phyloP scores from a whole-genome alignment of 2,113 vertebrate genomes.

The Morone chrysops region DNA sequence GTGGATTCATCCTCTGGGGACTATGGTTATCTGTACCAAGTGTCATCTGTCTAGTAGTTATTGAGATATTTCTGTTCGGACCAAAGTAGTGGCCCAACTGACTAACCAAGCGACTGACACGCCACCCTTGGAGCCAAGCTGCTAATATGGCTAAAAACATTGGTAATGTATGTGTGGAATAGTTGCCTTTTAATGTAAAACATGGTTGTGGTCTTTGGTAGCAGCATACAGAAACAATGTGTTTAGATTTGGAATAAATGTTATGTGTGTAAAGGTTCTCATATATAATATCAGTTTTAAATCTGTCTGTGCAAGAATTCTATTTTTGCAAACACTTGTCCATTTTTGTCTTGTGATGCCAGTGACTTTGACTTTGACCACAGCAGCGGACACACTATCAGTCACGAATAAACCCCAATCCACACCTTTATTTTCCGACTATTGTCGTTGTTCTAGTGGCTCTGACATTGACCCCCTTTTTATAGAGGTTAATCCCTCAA shows the following conservation, averaged over 20 bases:
- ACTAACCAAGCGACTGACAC: background rate
- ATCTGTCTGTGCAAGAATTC: background rate
- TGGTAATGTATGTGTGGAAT: background rate
- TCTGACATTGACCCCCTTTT: conserved; percentile 26
- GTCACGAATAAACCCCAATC: conserved; percentile 25
- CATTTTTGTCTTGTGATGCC: background rate
- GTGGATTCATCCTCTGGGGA: background rate
- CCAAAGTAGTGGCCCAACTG: background rate
- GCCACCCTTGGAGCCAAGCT: background rate
- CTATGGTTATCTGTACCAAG: background rate
- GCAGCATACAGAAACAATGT: background rate
- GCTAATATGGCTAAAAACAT: background rate
- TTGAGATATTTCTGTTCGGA: background rate
- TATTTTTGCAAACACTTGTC: background rate
- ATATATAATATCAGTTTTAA: background rate
- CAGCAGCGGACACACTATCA: conserved; percentile 3
- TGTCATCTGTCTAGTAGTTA: background rate
- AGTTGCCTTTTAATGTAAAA: background rate
- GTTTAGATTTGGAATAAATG: background rate
- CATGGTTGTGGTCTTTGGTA: background rate
- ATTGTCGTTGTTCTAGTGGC: conserved; percentile 25
- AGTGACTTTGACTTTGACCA: conserved; percentile 5
- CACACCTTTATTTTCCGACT: conserved; percentile 3
- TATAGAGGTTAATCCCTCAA: conserved; percentile 56
- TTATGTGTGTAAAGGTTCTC: background rate